phyloP scores from a whole-genome alignment of 2,797 vertebrate species.

The Neosilurus hyrtlii region DNA sequence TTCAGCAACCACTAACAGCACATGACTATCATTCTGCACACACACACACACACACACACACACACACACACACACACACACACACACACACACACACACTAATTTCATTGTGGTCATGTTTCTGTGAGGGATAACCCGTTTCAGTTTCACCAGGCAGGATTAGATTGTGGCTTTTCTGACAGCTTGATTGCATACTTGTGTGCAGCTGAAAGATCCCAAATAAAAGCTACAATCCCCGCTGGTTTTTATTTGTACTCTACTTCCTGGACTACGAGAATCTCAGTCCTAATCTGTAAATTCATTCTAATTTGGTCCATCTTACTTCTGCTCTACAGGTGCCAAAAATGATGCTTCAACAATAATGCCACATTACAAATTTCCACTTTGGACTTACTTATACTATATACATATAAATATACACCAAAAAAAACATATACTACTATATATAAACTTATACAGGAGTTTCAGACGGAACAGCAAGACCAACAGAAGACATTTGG shows the following conservation, averaged over 20 bases:
- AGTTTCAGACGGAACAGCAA: too few species aligned
- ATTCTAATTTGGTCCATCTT: background rate
- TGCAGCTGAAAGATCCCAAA: slow-evolving; percentile 25
- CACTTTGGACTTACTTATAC: background rate
- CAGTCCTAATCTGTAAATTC: slow-evolving; percentile 54
- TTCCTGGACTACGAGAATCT: slow-evolving; percentile 69
- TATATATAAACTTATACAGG: too few species aligned
- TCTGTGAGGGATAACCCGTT: background rate
- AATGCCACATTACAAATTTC: background rate
- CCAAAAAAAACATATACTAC: too few species aligned
- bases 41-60: slow-evolving; percentile 1
- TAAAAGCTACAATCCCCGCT: slow-evolving; percentile 55
- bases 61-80: slow-evolving; percentile 10
- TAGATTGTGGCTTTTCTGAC: background rate
- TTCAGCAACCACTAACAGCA: background rate
- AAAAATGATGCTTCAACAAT: background rate
- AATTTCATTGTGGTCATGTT: slow-evolving; percentile 12
- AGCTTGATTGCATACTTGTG: background rate
- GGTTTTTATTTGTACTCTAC: slow-evolving; percentile 40
- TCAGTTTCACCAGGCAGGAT: slow-evolving; percentile 14
- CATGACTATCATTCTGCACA: background rate
- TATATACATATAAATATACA: too few species aligned
- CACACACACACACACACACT: background rate
- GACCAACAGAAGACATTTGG: too few species aligned
- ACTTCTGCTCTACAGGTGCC: background rate